Evolutionary conservation across 2,888 invertebrate species (phyloP).

Genomic region (Drosophila setosimentum): DNA sequence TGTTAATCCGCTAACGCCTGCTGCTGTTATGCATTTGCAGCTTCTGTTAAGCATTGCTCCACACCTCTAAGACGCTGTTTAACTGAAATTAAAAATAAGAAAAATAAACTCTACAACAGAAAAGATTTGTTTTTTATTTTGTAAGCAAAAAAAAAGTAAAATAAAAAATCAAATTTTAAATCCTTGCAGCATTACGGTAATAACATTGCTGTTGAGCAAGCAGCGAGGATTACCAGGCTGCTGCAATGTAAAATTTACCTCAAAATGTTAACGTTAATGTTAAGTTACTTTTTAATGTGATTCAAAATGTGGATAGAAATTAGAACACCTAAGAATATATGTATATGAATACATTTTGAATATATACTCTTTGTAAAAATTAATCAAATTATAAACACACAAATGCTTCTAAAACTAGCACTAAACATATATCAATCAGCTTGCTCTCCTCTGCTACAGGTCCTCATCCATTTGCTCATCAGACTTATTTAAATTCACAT

Average conservation of each 20-base stretch:
- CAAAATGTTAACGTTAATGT: constrained; percentile 13
- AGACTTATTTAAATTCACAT: constrained; percentile 85
- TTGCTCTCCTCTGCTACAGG: constrained; percentile 54
- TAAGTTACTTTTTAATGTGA: constrained; percentile 37
- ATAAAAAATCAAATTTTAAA: background rate
- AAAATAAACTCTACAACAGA: background rate
- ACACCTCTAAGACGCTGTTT: background rate
- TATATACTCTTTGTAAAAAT: constrained; percentile 34
- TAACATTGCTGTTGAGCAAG: background rate
- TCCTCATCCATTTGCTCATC: constrained; percentile 84
- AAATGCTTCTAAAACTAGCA: constrained; percentile 34
- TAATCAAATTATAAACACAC: constrained; percentile 33
- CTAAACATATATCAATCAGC: constrained; percentile 20
- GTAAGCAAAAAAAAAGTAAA: background rate
- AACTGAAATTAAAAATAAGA: background rate
- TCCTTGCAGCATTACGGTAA: background rate
- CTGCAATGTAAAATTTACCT: background rate
- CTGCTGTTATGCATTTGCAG: constrained; percentile 12
- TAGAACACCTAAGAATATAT: constrained; percentile 17
- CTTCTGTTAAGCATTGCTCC: constrained; percentile 5
- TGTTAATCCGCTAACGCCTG: background rate
- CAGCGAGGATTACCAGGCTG: constrained; percentile 7
- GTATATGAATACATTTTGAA: constrained; percentile 28
- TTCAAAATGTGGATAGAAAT: constrained; percentile 17
- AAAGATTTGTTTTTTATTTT: background rate